Evolutionary conservation across 2,888 invertebrate species (phyloP), one percentile per base, ranked within the genome.

Genomic region (Isotomurus palustris): DNA sequence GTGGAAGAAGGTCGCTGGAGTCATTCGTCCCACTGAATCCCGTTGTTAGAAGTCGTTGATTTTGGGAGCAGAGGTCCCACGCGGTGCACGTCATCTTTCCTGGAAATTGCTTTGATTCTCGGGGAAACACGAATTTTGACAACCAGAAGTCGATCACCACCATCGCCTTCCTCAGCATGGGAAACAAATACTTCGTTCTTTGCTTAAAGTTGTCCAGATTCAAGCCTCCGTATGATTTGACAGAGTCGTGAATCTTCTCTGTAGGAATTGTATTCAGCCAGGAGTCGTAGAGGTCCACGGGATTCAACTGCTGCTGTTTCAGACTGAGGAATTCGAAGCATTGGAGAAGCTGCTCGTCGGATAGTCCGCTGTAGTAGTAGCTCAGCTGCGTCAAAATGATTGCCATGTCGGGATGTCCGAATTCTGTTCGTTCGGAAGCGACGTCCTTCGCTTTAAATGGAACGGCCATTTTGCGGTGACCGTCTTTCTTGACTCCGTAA

Each of bases 331-430:
- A 4, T 1, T 60, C 55, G 22, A 67, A 61, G 19, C 51, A 48
- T 14, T 66, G 49, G 12, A 52, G n/a, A 10, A 67, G 10, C 32
- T 66, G 61, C 1, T 32, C 38, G 14, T 66, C 64, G 21, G 24
- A 36, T 3, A 68, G 29, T 12, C 67, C 67, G n/a, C 59, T 57
- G 48, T 68, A 66, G 56, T 68, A 68, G 47, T 68, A 68, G 17
- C 60, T 58, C n/a, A 68, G 41, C 14, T 68, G 64, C 1, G 67
- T 68, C 0, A 68, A 41, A 22, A 62, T 29, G 8, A 66, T 61
- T 1, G 60, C 68, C 10, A 68, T 36, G 40, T 68, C 68, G 0
- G 64, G 60, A 44, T 66, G 66, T 17, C 68, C 68, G 50, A 64
- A 68, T 52, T 68, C 66, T 0, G 68, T 66, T 17, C 64, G 38